Base-by-base conservation (phyloP, 2,113 vertebrate genomes). In the Saguinus imperator region DNA sequence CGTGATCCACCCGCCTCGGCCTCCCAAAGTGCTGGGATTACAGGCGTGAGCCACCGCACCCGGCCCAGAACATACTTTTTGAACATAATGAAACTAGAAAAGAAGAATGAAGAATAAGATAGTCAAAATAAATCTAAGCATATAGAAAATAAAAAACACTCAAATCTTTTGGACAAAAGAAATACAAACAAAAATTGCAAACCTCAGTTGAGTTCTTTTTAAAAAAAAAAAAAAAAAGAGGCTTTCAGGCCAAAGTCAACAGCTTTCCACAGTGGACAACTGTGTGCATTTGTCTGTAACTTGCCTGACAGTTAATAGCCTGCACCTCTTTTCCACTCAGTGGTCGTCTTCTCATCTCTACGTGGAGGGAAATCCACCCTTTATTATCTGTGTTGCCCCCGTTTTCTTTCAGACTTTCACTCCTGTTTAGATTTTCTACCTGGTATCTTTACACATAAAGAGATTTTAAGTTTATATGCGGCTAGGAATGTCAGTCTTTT, bases 321-420 rank as follows among this genome's bases (percentile, higher is more conserved):
- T 40, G 57, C 10, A 43, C 18, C 25, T 25, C 25, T 61, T 61
- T 61, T 61, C 81, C 43, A 12, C n/a, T 17, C 11, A 20, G 23
- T 11, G 9, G 37, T 3, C 8, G 4, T 23, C 35, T 57, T 37
- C 52, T n/a, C 23, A 3, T 23, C 72, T 2, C 0, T 3, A 10
- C 8, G 32, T 35, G 13, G 16, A 73, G 6, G 21, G 64, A 29
- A 23, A 83, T 40, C 2, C 11, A 23, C 8, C 50, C 27, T 58
- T 21, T 23, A 7, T 9, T 18, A 6, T 12, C 8, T 0, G 0
- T 25, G 20, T 50, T 11, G 1, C 25, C 0, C 0, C 0, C 23
- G 37, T 45, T 35, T 11, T 91, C 48, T 68, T 68, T 20, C 3
- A 0, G 0, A 18, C 3, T 40, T 32, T 88, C 50, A 1, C 35